Conservation (phyloP, 2,797 vertebrate genomes). For the Dendrocincla tyrannina region DNA sequence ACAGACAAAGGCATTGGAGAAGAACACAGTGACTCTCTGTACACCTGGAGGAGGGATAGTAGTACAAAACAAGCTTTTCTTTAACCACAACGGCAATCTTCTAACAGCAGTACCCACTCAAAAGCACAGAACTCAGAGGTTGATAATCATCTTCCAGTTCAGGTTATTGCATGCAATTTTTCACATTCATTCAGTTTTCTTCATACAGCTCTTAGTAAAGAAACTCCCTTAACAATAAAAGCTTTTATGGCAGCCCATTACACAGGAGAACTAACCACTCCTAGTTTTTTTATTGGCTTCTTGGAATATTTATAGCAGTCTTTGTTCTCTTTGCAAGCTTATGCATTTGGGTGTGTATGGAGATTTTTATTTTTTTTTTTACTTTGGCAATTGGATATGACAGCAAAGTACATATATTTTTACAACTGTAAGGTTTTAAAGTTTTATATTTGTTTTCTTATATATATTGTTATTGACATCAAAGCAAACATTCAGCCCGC, state of each 20-base stretch:
- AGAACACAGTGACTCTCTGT: slow-evolving; percentile 74
- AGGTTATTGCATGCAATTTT: slow-evolving; percentile 82
- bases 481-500: not conserved
- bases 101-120: slow-evolving; percentile 78
- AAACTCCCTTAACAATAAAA: slow-evolving; percentile 83
- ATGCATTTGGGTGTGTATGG: slow-evolving; percentile 60
- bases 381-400: not conserved
- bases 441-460: slow-evolving; percentile 20
- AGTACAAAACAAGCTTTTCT: slow-evolving; percentile 80
- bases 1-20: slow-evolving; percentile 61
- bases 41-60: slow-evolving; percentile 72
- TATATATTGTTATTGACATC: not conserved
- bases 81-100: slow-evolving; percentile 77
- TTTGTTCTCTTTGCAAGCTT: slow-evolving; percentile 79
- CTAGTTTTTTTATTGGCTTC: slow-evolving; percentile 78
- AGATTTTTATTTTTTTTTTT: not conserved
- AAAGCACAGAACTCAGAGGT: slow-evolving; percentile 76
- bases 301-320: slow-evolving; percentile 81
- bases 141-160: slow-evolving; percentile 82
- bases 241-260: slow-evolving; percentile 82
- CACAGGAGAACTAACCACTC: slow-evolving; percentile 77
- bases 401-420: not conserved
- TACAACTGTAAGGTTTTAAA: slow-evolving; percentile 36
- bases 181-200: slow-evolving; percentile 82
- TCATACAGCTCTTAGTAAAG: slow-evolving; percentile 80